Conservation (phyloP, 2,888 invertebrate genomes). For the Aproaerema taeniolella region DNA sequence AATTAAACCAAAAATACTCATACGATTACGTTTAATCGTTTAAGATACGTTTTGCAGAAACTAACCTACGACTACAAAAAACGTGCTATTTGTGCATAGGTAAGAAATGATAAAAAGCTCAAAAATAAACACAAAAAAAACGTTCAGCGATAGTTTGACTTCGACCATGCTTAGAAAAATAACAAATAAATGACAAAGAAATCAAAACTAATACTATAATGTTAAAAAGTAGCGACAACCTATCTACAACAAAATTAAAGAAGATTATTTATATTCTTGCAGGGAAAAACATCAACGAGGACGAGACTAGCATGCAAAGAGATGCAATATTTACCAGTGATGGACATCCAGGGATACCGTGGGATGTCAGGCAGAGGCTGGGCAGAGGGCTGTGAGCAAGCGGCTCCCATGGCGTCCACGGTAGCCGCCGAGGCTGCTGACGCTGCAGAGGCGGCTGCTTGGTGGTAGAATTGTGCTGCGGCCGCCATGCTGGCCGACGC, state of each 20-base stretch:
- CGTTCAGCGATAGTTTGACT: too few species aligned
- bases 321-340: conserved; percentile 88
- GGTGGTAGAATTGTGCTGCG: conserved; percentile 93
- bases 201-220: not conserved
- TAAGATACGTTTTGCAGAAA: too few species aligned
- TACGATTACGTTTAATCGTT: too few species aligned
- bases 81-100: too few species aligned
- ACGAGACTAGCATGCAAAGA: conserved; percentile 46
- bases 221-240: not conserved
- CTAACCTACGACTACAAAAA: too few species aligned
- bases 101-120: too few species aligned
- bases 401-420: conserved; percentile 89
- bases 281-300: conserved; percentile 26
- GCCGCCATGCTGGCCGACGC: conserved; percentile 82
- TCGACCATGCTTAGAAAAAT: too few species aligned
- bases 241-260: too few species aligned
- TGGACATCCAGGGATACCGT: conserved; percentile 97
- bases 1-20: too few species aligned
- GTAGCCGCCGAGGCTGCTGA: conserved; percentile 86
- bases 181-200: not conserved
- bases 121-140: too few species aligned
- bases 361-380: conserved; percentile 95
- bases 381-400: conserved; percentile 88
- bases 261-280: conserved; percentile 19
- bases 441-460: conserved; percentile 85